Evolutionary conservation across 2,797 vertebrate genomes (phyloP), one percentile per base, ranked within the genome.

Genomic region (Tarsius wallacei): DNA sequence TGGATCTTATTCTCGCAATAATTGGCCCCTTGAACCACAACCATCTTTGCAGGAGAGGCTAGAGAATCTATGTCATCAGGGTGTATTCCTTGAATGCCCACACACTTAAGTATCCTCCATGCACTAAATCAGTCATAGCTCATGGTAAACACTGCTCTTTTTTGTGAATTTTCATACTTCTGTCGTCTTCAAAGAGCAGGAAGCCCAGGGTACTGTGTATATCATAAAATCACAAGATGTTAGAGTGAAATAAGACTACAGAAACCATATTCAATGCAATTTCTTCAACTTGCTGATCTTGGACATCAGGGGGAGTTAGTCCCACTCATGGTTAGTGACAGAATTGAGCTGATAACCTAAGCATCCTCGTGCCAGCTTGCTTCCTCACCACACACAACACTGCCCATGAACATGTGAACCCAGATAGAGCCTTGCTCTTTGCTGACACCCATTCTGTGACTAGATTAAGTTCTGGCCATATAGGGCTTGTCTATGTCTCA

Each of bases 381-480:
- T 49, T 12, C 14, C 2, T 5, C 6, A 19, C 17, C 13, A 19
- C 16, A 57, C 0, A 14, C 11, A n/a, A 31, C 13, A 15, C 9
- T 42, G 15, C 24, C 70, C 70, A 71, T 42, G 28, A 31, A 80
- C 1, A 4, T 64, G 53, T 83, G 7, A 77, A 10, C 19, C 10
- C 28, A 7, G 5, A 28, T 24, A 57, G 47, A 91, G 22, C 9
- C 66, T 68, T 68, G 33, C 22, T 66, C 33, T 87, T 3, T 28
- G 6, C 7, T n/a, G 28, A 90, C 13, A 73, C 70, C 24, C 15
- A 9, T 19, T 31, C 33, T 81, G 53, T 91, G 64, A 24, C 36
- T 63, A 47, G 16, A 24, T 61, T 77, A 53, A 47, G n/a, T 24
- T 66, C 71, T 78, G 13, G 26, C 28, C 19, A n/a, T 14, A 31